phyloP scores from a whole-genome alignment of 2,888 invertebrate species.

The Hecatera dysodea region DNA sequence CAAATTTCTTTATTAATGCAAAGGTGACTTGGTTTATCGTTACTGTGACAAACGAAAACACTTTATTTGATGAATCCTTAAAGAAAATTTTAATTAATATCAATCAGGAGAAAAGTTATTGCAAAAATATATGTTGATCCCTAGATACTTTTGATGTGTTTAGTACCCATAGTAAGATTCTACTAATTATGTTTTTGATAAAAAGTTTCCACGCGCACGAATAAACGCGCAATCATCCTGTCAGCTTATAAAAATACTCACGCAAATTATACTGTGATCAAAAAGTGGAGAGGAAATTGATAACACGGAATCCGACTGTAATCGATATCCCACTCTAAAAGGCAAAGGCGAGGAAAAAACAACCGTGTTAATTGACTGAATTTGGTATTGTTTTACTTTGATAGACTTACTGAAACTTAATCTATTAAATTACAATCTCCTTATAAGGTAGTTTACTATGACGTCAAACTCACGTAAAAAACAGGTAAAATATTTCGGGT shows the following conservation, averaged over 20 bases:
- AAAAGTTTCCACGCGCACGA: neutral
- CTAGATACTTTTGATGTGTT: too few species aligned
- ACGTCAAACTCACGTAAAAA: neutral
- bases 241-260: slow-evolving; percentile 1
- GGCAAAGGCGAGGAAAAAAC: slow-evolving; percentile 11
- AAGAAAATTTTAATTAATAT: too few species aligned
- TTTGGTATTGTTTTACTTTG: too few species aligned
- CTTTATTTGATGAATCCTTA: too few species aligned
- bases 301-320: neutral
- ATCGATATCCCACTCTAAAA: neutral
- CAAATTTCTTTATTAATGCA: too few species aligned
- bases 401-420: neutral
- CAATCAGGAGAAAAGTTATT: too few species aligned
- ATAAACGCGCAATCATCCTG: slow-evolving; percentile 8
- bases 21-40: too few species aligned
- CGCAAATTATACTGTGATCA: neutral
- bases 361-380: neutral
- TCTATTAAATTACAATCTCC: neutral
- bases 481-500: neutral
- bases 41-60: too few species aligned
- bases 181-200: neutral
- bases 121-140: too few species aligned
- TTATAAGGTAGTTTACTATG: neutral
- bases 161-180: neutral
- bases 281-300: slow-evolving; percentile 14